Conservation (phyloP, 2,797 vertebrate species). For the Helostoma temminkii region DNA sequence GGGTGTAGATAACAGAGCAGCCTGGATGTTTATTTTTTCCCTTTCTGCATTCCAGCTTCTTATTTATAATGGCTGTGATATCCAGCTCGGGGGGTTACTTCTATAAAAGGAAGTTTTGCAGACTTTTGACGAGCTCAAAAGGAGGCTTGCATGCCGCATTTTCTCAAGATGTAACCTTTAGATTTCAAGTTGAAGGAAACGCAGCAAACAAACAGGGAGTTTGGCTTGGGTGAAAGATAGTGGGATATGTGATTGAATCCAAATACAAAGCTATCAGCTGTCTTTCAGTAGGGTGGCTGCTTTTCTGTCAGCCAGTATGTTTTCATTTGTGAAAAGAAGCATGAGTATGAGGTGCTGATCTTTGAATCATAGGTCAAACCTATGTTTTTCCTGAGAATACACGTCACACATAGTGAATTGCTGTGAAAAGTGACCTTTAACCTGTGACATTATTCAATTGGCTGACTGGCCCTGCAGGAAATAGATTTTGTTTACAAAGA, state of each 20-base stretch:
- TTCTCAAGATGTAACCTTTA: conserved; percentile 70
- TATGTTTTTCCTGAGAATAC: conserved; percentile 43
- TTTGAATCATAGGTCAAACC: conserved; percentile 24
- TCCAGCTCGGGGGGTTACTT: conserved; percentile 75
- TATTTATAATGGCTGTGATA: conserved; percentile 80
- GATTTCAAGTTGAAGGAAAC: conserved; percentile 65
- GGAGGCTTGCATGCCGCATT: conserved; percentile 64
- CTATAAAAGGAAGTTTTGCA: conserved; percentile 82
- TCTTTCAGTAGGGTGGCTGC: conserved; percentile 2
- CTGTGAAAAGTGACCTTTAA: conserved; percentile 51
- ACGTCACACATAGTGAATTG: conserved; percentile 13
- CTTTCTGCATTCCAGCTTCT: conserved; percentile 79
- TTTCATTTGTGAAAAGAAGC: not conserved
- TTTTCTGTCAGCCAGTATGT: conserved; percentile 27
- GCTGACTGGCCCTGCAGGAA: conserved; percentile 26
- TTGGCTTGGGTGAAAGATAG: conserved; percentile 47
- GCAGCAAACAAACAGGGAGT: conserved; percentile 53
- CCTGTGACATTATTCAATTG: conserved; percentile 31
- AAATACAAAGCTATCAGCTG: conserved; percentile 7
- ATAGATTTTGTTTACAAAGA: conserved; percentile 54
- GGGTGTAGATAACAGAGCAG: conserved; percentile 72
- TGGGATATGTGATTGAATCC: conserved; percentile 38
- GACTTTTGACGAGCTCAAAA: conserved; percentile 62
- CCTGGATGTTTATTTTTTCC: conserved; percentile 76
- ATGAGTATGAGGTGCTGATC: conserved; percentile 9